Evolutionary conservation across 2,888 invertebrate species (phyloP).

Genomic region (Tachina grossa): DNA sequence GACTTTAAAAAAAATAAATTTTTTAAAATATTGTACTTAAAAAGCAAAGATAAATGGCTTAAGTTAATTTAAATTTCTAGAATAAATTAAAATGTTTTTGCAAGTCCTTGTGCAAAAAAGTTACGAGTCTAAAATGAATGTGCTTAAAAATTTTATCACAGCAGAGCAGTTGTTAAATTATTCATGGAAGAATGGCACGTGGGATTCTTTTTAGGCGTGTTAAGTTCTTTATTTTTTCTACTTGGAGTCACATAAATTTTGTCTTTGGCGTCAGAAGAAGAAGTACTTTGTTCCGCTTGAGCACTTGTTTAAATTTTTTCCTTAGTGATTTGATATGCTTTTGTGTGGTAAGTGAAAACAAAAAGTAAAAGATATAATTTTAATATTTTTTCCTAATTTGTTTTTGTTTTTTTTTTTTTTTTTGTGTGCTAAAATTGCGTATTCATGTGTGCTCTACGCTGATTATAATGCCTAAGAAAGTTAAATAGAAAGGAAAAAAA

Average conservation of each 20-base stretch:
- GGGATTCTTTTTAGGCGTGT: background rate
- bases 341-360: constrained; percentile 19
- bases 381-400: background rate
- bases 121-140: background rate
- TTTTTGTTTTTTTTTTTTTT: background rate
- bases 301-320: constrained; percentile 18
- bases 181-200: constrained; percentile 9
- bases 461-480: constrained; percentile 17
- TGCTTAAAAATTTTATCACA: constrained; percentile 8
- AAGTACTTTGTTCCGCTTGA: background rate
- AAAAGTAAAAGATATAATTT: background rate
- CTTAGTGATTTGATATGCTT: constrained; percentile 48
- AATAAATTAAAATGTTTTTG: constrained; percentile 1
- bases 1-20: too few relatives aligned
- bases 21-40: constrained; percentile 18
- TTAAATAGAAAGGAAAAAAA: constrained; percentile 5
- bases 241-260: background rate
- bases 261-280: constrained; percentile 16
- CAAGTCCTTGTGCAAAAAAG: constrained; percentile 2
- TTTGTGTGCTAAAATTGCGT: constrained; percentile 4
- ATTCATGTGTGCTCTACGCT: constrained; percentile 33
- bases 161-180: background rate
- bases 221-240: background rate
- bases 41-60: background rate
- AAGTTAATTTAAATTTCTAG: background rate